Evolutionary conservation across 2,797 vertebrate genomes (phyloP), one percentile per base, ranked within the genome.

Genomic region (Lacerta viridis): DNA sequence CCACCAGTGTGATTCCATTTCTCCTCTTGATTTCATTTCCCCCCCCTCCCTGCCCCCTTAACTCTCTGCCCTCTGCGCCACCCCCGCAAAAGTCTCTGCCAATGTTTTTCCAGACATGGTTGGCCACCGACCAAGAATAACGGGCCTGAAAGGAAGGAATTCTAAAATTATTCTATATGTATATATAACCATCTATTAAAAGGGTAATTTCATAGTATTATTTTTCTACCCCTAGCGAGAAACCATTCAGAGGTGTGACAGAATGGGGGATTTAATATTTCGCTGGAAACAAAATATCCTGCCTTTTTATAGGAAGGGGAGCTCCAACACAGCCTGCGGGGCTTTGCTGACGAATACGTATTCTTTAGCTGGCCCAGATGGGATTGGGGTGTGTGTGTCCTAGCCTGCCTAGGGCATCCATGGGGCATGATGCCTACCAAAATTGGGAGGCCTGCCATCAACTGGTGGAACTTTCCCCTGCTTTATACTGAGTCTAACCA

Each of bases 61-160:
- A 23, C 59, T 80, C 5, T 18, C 7, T 89, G 87, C 88, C 89
- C 89, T 86, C 43, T 71, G 80, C 36, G 77, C 80, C 90, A 85
- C 82, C 85, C 87, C 83, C 55, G 46, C 39, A 0, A 82, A 66
- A n/a, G n/a, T 29, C 59, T 55, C 80, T 5, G 64, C 61, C 61
- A 80, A 33, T 27, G n/a, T 20, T 91, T 90, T 85, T 85, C 80
- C 87, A 88, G 89, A 75, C 43, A 77, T 1, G 39, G 78, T 88
- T 92, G 91, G 90, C 87, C 25, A 68, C 17, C 25, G 23, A 82
- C 89, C 90, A 92, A 86, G 85, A 92, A 86, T 46, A 91, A 92
- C 87, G 74, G 23, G 72, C 46, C 36, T 85, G 43, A 76, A 87
- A 82, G 72, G 41, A 75, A 76, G 79, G 80, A 61, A 75, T 87